Conservation (phyloP, 2,797 vertebrate species). For the Gadopsis marmoratus region DNA sequence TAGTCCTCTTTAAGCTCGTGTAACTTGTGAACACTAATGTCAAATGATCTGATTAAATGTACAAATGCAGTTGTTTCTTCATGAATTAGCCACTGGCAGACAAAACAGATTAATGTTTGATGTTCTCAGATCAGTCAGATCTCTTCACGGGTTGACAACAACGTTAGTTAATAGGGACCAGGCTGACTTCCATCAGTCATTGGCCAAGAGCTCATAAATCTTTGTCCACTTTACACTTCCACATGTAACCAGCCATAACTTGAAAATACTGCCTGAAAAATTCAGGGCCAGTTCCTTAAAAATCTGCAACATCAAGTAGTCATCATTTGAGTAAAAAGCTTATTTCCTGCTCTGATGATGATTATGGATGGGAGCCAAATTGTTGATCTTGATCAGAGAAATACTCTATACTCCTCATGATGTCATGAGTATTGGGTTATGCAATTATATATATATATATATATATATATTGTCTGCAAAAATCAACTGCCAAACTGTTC, state of each 20-base stretch:
- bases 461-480: background rate
- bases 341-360: background rate
- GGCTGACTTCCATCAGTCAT: background rate
- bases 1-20: conserved; percentile 72
- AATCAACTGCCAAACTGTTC: background rate
- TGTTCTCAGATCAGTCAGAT: background rate
- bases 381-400: background rate
- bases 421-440: background rate
- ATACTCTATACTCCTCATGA: background rate
- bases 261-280: background rate
- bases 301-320: background rate
- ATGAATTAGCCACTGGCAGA: conserved; percentile 41
- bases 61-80: conserved; percentile 47
- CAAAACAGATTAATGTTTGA: background rate
- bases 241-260: background rate
- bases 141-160: background rate
- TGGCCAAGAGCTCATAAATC: conserved; percentile 3
- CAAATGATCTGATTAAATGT: conserved; percentile 76
- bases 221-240: background rate
- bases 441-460: background rate
- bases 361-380: background rate
- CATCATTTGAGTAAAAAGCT: background rate
- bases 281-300: background rate
- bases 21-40: conserved; percentile 75
- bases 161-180: background rate